A percentile compares a stretch with the other conserved stretches of the same genome.
These are phyloP conservation scores for Heterohyrax brucei DNA, from an alignment of 2,797 vertebrate species.

Conservation along the genomic window DNA sequence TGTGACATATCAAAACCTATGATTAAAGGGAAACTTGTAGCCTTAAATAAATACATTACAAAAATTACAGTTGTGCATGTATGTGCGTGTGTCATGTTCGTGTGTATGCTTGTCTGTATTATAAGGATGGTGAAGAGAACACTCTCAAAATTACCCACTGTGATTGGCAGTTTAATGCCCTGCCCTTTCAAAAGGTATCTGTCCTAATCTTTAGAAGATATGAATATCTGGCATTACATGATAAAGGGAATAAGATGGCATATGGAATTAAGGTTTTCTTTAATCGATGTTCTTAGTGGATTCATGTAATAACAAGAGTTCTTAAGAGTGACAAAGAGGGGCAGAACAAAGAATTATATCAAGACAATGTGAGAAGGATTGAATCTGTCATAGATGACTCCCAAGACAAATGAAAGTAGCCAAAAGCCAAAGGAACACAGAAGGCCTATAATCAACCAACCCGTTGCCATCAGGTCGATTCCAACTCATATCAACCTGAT, in stretches of 20 bases:
- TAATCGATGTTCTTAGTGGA: not conserved
- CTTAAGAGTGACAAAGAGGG: not conserved
- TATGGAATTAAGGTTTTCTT: not conserved
- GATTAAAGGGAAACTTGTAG: not conserved
- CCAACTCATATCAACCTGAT: no score
- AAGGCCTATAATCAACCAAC: not conserved
- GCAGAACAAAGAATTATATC: not conserved
- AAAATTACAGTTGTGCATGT: not conserved
- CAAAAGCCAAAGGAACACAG: not conserved
- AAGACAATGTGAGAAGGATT: not conserved
- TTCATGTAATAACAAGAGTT: not conserved
- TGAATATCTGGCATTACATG: not conserved
- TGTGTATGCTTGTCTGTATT: not conserved
- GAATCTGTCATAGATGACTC: not conserved
- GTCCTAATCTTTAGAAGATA: not conserved
- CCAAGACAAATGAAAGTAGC: not conserved
- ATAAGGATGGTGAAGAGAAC: not conserved
- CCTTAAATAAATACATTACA: no score
- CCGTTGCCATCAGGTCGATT: no score
- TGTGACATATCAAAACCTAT: no score
- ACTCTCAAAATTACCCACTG: not conserved
- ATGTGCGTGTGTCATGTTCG: not conserved
- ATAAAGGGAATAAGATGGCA: not conserved
- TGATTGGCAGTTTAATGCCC: not conserved
- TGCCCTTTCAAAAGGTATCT: no score